Evolutionary conservation across 2,888 invertebrate genomes (phyloP).

Genomic region (Papilio gigon): DNA sequence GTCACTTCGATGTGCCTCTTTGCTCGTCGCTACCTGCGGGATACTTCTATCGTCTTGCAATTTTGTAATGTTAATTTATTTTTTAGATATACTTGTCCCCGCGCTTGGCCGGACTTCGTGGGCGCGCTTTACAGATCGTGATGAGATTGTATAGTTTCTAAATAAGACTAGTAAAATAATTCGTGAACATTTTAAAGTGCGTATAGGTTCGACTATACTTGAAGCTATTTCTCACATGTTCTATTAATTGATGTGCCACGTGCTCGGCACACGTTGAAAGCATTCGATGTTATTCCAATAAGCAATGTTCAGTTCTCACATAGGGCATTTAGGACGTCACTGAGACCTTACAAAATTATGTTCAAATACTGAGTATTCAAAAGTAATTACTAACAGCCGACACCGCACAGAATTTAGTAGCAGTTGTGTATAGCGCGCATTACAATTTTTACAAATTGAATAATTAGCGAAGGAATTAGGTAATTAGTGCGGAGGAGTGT

Average conservation of each 20-base stretch:
- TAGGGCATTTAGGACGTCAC: conserved; percentile 15
- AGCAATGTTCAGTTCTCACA: conserved; percentile 15
- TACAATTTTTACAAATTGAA: not conserved
- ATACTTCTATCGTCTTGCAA: not conserved
- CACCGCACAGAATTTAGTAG: not conserved
- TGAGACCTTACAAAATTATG: conserved; percentile 23
- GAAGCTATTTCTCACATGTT: no score
- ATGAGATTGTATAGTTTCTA: no score
- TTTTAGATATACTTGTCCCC: not conserved
- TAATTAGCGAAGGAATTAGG: no score
- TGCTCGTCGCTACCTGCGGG: conserved; percentile 24
- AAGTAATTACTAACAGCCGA: not conserved
- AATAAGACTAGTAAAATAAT: no score
- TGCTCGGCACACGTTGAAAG: conserved; percentile 13
- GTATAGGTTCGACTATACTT: no score
- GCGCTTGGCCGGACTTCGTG: not conserved
- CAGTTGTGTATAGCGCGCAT: not conserved
- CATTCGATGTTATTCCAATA: conserved; percentile 15
- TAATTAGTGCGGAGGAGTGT: no score
- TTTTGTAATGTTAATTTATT: conserved; percentile 15
- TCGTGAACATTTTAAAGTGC: no score
- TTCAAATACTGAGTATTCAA: not conserved
- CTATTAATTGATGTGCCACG: not conserved
- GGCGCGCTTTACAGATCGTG: no score
- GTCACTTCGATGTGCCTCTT: conserved; percentile 53